phyloP scores from a whole-genome alignment of 2,113 vertebrate genomes.

The Pygoscelis antarcticus region DNA sequence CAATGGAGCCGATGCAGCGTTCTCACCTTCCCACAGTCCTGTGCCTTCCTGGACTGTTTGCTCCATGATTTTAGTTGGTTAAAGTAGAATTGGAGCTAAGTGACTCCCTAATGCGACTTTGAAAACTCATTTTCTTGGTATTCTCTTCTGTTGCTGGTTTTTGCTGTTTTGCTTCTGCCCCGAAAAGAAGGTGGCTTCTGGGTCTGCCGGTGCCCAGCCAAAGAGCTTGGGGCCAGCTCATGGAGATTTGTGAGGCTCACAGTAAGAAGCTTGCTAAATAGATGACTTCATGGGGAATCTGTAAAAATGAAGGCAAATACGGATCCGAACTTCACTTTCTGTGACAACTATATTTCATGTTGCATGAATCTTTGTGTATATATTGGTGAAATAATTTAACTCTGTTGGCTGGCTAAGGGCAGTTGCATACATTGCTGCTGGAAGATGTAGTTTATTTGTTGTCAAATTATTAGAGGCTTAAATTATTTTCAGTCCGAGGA shows the following conservation, averaged over 20 bases:
- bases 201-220: neutral
- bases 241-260: neutral
- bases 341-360: neutral
- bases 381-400: neutral
- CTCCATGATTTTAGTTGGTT: neutral
- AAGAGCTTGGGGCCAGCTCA: neutral
- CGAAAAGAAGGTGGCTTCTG: neutral
- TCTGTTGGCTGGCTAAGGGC: neutral
- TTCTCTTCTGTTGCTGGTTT: neutral
- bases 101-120: neutral
- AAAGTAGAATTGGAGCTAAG: neutral
- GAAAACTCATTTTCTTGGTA: neutral
- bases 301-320: neutral
- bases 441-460: neutral
- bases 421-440: neutral
- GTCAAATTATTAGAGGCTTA: neutral
- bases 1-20: neutral
- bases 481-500: neutral
- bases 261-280: neutral
- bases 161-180: neutral
- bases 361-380: neutral
- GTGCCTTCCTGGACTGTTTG: neutral
- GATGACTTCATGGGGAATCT: neutral
- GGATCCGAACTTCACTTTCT: neutral
- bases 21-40: neutral